Percentiles rank a stretch among this genome's conserved stretches.
phyloP scores from a whole-genome alignment of 2,113 vertebrate genomes.

The Pluvianellus socialis region DNA sequence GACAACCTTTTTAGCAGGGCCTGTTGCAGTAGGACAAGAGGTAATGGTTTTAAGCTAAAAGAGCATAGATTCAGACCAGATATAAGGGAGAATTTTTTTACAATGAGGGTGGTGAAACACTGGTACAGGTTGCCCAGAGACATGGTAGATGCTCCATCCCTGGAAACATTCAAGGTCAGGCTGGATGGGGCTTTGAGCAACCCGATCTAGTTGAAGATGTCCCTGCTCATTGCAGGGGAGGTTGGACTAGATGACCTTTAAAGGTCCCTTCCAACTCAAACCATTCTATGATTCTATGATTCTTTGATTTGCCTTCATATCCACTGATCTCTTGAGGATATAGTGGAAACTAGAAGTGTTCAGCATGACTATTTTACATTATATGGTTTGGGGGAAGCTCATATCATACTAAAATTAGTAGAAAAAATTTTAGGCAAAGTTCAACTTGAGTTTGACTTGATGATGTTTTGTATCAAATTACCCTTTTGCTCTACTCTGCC shows the following conservation, averaged over 20 bases:
- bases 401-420: background rate
- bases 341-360: background rate
- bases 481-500: background rate
- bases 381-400: background rate
- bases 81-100: background rate
- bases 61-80: background rate
- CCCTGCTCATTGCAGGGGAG: accelerated
- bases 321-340: background rate
- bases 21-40: background rate
- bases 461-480: background rate
- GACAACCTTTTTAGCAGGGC: background rate
- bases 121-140: background rate
- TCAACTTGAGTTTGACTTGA: background rate
- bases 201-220: background rate
- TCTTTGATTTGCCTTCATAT: background rate
- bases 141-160: background rate
- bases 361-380: background rate
- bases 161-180: background rate
- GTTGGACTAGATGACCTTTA: background rate
- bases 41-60: background rate
- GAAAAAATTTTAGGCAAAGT: background rate
- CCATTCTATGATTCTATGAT: background rate
- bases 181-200: background rate
- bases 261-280: background rate
- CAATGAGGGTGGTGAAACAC: background rate